These are phyloP conservation scores for Ashinkailepas kermadecensis DNA, from an alignment of 2,888 invertebrate genomes.

Conservation along the genomic window DNA sequence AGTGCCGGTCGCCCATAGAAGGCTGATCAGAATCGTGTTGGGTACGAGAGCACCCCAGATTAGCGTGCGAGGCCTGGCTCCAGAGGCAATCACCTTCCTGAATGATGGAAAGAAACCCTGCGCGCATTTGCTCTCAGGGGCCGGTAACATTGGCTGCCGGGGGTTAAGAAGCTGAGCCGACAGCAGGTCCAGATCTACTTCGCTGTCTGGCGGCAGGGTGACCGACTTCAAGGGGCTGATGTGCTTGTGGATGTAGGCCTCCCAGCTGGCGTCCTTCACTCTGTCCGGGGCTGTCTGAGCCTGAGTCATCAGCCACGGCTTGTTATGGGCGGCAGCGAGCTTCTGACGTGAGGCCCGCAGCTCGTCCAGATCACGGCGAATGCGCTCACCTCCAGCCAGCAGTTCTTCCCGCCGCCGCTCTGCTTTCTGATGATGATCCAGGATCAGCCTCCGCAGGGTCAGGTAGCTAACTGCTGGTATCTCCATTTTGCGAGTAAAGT, in stretches of 20 bases:
- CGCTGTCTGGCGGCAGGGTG: background rate
- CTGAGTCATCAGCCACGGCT: background rate
- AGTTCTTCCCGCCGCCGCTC: background rate
- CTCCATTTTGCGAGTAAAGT: background rate
- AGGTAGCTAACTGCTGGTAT: background rate
- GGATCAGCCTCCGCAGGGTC: background rate
- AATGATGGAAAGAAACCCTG: background rate
- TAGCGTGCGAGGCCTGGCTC: background rate
- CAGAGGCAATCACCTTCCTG: no score
- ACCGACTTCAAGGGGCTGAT: background rate
- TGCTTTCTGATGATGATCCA: background rate
- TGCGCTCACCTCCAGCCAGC: background rate
- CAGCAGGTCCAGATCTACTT: conserved; percentile 1
- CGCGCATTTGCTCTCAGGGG: background rate
- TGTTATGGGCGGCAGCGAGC: background rate
- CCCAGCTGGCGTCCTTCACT: background rate
- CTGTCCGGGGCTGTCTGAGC: background rate
- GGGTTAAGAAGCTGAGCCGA: background rate
- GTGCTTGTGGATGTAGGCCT: background rate
- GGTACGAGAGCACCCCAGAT: background rate
- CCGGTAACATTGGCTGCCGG: background rate
- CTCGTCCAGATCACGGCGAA: background rate
- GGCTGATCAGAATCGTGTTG: background rate
- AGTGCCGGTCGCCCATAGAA: background rate
- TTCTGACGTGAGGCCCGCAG: background rate